Percentiles rank a stretch among this genome's conserved stretches.
Evolutionary conservation across 2,888 invertebrate genomes (phyloP).

Genomic region (Strigamia crassipes): DNA sequence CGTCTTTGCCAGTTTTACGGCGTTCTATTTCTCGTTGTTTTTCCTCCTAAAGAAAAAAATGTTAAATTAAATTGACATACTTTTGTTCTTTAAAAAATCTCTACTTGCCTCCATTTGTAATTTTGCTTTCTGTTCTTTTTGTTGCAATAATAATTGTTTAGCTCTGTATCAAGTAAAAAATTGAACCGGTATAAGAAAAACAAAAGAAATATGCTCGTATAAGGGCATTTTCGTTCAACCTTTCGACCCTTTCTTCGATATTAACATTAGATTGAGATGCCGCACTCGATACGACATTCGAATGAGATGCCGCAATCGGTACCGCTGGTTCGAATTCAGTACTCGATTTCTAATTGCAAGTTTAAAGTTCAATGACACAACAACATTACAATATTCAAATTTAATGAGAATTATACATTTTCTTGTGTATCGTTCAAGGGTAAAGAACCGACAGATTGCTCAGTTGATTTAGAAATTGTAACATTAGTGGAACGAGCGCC

Average conservation of each 20-base stretch:
- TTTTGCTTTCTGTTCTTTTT: conserved; percentile 61
- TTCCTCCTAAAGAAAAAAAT: conserved; percentile 54
- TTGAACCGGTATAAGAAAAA: background rate
- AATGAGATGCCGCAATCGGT: background rate
- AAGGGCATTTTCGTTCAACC: background rate
- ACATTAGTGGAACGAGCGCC: no score
- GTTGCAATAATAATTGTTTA: conserved; percentile 54
- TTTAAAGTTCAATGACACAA: background rate
- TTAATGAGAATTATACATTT: background rate
- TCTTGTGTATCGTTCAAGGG: background rate
- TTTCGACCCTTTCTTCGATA: background rate
- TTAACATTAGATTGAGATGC: background rate
- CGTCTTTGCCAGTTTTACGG: conserved; percentile 72
- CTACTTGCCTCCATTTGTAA: conserved; percentile 67
- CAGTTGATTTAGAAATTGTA: no score
- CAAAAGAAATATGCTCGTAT: background rate
- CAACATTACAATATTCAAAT: background rate
- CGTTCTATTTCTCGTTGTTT: conserved; percentile 71
- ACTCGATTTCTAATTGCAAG: background rate
- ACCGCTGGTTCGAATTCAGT: background rate
- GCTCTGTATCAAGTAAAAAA: conserved; percentile 39
- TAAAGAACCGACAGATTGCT: background rate
- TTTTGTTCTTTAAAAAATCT: background rate
- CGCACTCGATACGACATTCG: background rate
- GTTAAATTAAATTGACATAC: background rate